phyloP scores from a whole-genome alignment of 1,140 invertebrate species.

The Aphaenogaster rudis region DNA sequence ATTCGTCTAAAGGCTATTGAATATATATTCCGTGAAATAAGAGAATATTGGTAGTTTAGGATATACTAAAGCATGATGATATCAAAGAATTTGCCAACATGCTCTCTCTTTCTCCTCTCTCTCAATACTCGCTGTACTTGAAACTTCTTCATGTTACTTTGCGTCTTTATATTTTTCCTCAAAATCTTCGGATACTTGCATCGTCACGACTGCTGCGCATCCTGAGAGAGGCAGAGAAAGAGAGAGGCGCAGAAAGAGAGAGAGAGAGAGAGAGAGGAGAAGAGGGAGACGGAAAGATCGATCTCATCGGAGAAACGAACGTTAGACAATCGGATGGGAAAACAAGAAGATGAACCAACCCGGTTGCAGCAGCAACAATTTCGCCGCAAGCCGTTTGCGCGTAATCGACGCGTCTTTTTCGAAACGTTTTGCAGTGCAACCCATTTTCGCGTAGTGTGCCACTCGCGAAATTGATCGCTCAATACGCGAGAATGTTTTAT shows the following conservation, averaged over 20 bases:
- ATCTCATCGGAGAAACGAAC: conserved; percentile 15
- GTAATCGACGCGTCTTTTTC: conserved; percentile 55
- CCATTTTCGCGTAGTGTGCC: conserved; percentile 60
- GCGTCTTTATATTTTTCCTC: not conserved
- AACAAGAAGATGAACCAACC: conserved; percentile 13
- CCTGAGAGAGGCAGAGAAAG: conserved; percentile 36
- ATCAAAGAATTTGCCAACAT: not conserved
- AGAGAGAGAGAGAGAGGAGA: conserved; percentile 24
- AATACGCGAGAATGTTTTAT: conserved; percentile 67
- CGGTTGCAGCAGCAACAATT: conserved; percentile 33
- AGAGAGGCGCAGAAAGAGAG: conserved; percentile 25
- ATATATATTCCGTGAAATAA: conserved; percentile 3
- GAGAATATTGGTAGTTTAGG: not conserved
- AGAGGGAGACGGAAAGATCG: not conserved
- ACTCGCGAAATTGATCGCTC: conserved; percentile 61
- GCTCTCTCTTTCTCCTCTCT: not conserved
- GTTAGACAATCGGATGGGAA: conserved; percentile 13
- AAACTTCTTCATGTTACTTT: conserved; percentile 9
- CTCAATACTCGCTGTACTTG: not conserved
- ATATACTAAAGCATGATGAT: not conserved
- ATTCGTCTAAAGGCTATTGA: not conserved
- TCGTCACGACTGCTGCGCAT: not conserved
- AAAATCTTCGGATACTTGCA: not conserved
- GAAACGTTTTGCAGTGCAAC: conserved; percentile 37
- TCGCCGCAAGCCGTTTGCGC: conserved; percentile 5